These are phyloP conservation scores for Troides helena DNA, from an alignment of 2,888 invertebrate genomes.

Conservation along the genomic window DNA sequence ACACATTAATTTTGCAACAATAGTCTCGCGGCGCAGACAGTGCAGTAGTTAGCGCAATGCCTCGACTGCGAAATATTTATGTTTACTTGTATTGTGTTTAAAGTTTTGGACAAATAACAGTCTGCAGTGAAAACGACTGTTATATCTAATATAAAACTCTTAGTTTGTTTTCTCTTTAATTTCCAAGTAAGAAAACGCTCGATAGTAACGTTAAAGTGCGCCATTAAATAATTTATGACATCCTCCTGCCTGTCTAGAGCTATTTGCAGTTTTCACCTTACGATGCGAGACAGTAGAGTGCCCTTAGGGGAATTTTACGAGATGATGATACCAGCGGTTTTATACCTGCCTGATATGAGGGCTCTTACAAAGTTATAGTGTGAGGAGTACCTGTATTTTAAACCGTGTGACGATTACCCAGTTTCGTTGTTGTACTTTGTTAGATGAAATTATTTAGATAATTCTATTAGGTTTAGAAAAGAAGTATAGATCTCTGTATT, in stretches of 20 bases:
- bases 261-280: constrained; percentile 47
- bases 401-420: background rate
- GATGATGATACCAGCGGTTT: constrained; percentile 62
- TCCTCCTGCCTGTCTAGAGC: constrained; percentile 30
- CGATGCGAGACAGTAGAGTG: constrained; percentile 46
- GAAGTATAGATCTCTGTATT: background rate
- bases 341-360: constrained; percentile 59
- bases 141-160: constrained; percentile 1
- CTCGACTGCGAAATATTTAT: constrained; percentile 21
- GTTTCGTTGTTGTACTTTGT: background rate
- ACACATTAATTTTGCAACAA: constrained; percentile 46
- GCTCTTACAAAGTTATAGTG: constrained; percentile 54
- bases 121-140: background rate
- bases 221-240: constrained; percentile 36
- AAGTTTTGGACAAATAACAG: background rate
- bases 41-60: constrained; percentile 29
- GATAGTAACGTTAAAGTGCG: constrained; percentile 33
- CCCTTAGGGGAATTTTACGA: constrained; percentile 63
- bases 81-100: constrained; percentile 14
- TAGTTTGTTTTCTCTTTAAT: background rate
- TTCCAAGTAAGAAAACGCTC: constrained; percentile 2
- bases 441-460: background rate
- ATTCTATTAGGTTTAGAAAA: too few species aligned
- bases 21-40: constrained; percentile 34
- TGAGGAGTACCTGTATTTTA: constrained; percentile 20